Evolutionary conservation across 2,113 vertebrate genomes (phyloP).

Genomic region (Elaphurus davidianus): DNA sequence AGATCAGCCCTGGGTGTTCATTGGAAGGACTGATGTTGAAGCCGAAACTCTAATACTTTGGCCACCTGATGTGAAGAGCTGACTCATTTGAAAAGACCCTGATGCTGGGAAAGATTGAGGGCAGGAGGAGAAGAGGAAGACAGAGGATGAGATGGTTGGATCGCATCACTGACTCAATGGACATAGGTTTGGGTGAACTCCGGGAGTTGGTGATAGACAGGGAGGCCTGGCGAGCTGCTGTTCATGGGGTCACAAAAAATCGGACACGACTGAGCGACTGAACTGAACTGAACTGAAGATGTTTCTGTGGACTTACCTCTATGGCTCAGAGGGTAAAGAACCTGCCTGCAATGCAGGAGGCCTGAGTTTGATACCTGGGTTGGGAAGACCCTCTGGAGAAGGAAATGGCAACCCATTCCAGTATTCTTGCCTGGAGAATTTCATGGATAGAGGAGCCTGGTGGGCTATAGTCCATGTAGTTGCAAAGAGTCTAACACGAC

Average conservation of each 20-base stretch:
- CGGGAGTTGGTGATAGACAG: background rate
- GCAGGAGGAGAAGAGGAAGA: background rate
- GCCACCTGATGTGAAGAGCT: background rate
- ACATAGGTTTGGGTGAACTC: background rate
- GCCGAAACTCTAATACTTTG: background rate
- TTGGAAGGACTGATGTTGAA: background rate
- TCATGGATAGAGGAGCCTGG: background rate
- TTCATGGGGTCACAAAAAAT: background rate
- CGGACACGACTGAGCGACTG: background rate
- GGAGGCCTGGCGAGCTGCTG: background rate
- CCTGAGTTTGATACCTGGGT: background rate
- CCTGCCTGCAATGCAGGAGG: background rate
- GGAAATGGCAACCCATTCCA: background rate
- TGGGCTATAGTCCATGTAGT: background rate
- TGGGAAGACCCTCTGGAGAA: background rate
- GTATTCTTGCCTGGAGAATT: background rate
- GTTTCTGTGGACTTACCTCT: background rate
- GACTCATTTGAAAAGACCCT: background rate
- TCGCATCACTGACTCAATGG: background rate
- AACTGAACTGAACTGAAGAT: background rate
- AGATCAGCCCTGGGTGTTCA: background rate
- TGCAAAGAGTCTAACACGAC: background rate
- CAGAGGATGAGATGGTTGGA: background rate
- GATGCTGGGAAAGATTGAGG: background rate
- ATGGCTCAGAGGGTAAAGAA: background rate